A percentile compares a stretch with the other conserved stretches of the same genome.
Evolutionary conservation across 1,140 invertebrate species (phyloP).

Genomic region (Drosophila varians): DNA sequence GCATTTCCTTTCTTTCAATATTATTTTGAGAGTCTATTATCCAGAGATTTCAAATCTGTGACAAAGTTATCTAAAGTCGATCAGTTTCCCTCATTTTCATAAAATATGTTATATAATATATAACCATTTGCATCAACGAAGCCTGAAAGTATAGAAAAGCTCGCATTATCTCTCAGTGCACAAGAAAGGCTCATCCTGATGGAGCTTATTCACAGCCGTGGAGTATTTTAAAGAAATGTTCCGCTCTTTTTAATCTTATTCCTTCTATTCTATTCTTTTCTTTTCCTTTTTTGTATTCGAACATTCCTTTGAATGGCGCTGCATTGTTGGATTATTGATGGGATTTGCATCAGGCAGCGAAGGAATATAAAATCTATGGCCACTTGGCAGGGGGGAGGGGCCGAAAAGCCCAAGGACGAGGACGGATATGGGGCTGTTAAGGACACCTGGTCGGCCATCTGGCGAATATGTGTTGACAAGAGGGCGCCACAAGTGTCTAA

Average conservation of each 20-base stretch:
- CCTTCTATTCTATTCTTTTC: conserved; percentile 2
- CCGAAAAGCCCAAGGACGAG: conserved; percentile 7
- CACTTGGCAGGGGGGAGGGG: conserved; percentile 8
- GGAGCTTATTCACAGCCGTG: neutral
- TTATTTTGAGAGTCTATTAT: too few species aligned
- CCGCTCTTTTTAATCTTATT: conserved; percentile 2
- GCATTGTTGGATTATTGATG: conserved; percentile 32
- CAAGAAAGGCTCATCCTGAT: neutral
- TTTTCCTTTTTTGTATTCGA: neutral
- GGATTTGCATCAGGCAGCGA: conserved; percentile 36
- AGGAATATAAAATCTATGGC: conserved; percentile 2
- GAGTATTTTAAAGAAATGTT: conserved; percentile 3
- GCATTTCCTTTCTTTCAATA: too few species aligned
- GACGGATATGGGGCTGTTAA: neutral
- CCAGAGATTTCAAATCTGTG: too few species aligned
- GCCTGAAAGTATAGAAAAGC: too few species aligned
- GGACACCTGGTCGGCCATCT: conserved; percentile 1
- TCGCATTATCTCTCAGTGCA: neutral
- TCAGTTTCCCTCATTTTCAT: too few species aligned
- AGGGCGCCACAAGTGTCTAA: conserved; percentile 35
- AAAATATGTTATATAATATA: too few species aligned
- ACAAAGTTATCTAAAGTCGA: too few species aligned
- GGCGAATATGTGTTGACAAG: conserved; percentile 35
- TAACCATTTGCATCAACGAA: too few species aligned
- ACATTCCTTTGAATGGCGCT: conserved; percentile 5